A percentile compares a stretch with the other conserved stretches of the same genome.
These are phyloP conservation scores for Macrochelys suwanniensis DNA, from an alignment of 2,797 vertebrate genomes.

Conservation along the genomic window DNA sequence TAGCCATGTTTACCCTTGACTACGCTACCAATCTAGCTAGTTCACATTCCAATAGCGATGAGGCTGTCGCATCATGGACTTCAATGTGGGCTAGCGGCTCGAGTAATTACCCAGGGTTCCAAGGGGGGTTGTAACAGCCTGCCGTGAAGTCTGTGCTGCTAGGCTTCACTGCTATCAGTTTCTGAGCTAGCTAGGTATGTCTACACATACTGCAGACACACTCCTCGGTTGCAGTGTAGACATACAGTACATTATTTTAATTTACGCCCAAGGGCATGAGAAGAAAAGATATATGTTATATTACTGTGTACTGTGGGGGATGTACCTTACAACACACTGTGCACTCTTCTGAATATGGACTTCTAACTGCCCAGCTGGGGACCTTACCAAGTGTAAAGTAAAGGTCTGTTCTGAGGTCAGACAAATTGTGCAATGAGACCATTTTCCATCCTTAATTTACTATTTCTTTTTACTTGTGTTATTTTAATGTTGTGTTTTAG, in stretches of 20 bases:
- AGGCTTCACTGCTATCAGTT: background rate
- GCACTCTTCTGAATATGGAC: background rate
- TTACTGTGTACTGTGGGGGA: background rate
- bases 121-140: no score
- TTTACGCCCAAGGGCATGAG: background rate
- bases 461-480: background rate
- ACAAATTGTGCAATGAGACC: background rate
- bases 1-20: background rate
- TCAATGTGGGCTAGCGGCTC: background rate
- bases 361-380: background rate
- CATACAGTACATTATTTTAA: background rate
- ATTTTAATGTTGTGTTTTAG: background rate
- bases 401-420: background rate
- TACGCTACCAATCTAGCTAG: background rate
- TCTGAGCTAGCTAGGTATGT: background rate
- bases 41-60: background rate
- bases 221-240: background rate
- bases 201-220: background rate
- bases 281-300: background rate
- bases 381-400: background rate
- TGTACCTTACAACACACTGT: background rate
- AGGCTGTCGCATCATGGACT: background rate
- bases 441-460: background rate
- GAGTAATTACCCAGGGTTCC: background rate
- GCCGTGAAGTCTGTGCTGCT: background rate